Percentiles rank a stretch among this genome's conserved stretches.
phyloP scores from a whole-genome alignment of 1,140 invertebrate genomes.

The Zophobas atratus region DNA sequence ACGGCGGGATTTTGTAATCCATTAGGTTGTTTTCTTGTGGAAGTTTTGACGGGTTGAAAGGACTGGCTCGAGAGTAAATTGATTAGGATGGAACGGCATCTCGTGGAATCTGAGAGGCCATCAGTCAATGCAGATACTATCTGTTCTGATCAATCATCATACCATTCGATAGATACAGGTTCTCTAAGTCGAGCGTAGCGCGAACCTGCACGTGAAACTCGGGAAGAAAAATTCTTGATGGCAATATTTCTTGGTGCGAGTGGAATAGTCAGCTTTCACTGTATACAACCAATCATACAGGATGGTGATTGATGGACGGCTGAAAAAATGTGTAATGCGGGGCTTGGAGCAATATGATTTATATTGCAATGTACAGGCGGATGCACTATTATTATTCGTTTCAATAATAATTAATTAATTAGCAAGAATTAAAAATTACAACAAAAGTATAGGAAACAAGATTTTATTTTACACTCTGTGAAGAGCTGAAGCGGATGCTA shows the following conservation, averaged over 20 bases:
- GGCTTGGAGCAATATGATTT: too few relatives aligned
- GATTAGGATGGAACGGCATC: conserved; percentile 36
- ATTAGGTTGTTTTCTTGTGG: conserved; percentile 22
- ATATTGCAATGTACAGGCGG: too few relatives aligned
- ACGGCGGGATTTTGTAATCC: not conserved
- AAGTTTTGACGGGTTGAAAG: conserved; percentile 33
- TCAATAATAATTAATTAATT: too few relatives aligned
- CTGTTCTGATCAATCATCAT: conserved; percentile 39
- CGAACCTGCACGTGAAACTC: conserved; percentile 11
- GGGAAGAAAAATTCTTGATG: not conserved
- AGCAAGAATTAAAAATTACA: too few relatives aligned
- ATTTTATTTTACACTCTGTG: too few relatives aligned
- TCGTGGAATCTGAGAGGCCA: conserved; percentile 20
- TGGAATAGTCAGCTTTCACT: conserved; percentile 1
- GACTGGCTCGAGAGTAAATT: conserved; percentile 25
- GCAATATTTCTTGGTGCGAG: conserved; percentile 4
- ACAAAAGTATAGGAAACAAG: too few relatives aligned
- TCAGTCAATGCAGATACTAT: conserved; percentile 40
- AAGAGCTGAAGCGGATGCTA: too few relatives aligned
- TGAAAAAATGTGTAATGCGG: not conserved
- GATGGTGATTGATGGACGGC: not conserved
- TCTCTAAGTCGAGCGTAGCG: conserved; percentile 5
- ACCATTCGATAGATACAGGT: conserved; percentile 22
- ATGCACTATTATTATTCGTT: too few relatives aligned
- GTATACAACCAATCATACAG: conserved; percentile 29